These are phyloP conservation scores for Hofmannophila pseudospretella DNA, from an alignment of 2,888 invertebrate genomes.

Conservation along the genomic window DNA sequence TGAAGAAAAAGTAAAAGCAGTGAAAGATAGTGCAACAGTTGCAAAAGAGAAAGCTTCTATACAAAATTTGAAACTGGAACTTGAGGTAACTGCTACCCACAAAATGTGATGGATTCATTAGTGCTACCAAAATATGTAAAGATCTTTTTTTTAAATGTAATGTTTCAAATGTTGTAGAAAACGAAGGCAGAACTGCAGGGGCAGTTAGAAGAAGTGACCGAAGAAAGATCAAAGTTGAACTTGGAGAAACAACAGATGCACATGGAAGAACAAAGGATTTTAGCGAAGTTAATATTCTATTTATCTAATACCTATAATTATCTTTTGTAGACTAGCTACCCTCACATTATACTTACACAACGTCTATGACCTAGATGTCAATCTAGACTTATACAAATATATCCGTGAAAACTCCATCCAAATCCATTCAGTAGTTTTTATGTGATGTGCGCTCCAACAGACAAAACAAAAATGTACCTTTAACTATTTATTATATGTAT, in stretches of 20 bases:
- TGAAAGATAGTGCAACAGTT: conserved; percentile 48
- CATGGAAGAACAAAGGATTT: conserved; percentile 61
- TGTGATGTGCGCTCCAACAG: no score
- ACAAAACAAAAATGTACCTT: no score
- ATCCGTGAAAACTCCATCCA: no score
- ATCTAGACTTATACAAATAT: no score
- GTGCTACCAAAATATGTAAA: neutral
- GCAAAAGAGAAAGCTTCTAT: conserved; percentile 59
- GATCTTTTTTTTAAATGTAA: no score
- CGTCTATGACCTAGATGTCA: no score
- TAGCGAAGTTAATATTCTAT: conserved; percentile 61
- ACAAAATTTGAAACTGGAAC: conserved; percentile 54
- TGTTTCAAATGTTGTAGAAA: conserved; percentile 36
- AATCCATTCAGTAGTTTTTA: no score
- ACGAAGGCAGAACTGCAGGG: conserved; percentile 62
- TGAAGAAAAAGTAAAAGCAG: conserved; percentile 50
- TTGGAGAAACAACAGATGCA: conserved; percentile 61
- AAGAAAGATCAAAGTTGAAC: conserved; percentile 58
- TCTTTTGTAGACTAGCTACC: no score
- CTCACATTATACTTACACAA: no score
- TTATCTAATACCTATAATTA: no score
- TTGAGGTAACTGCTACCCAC: conserved; percentile 43
- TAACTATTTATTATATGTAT: neutral
- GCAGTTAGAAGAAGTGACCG: conserved; percentile 60
- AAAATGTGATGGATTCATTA: neutral